A percentile compares a stretch with the other conserved stretches of the same genome.
Conservation (phyloP, 2,888 invertebrate species). For the Julus scanicus region DNA sequence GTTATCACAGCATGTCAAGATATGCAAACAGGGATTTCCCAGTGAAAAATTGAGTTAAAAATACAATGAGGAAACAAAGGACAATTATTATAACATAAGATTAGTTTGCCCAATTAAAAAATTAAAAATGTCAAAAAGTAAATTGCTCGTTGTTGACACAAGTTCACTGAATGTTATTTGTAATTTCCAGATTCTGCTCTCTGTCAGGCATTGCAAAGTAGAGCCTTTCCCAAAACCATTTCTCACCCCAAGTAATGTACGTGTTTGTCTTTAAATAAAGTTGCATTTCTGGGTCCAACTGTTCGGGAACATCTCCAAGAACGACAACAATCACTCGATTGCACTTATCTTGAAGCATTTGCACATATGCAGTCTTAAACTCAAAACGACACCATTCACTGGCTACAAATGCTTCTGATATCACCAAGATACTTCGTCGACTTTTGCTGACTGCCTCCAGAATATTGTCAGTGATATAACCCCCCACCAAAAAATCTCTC, state of each 20-base stretch:
- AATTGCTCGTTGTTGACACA: too few species aligned
- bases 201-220: slow-evolving; percentile 60
- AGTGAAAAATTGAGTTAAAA: too few species aligned
- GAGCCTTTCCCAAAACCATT: slow-evolving; percentile 62
- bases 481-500: slow-evolving; percentile 62
- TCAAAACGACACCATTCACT: slow-evolving; percentile 63
- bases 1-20: too few species aligned
- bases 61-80: too few species aligned
- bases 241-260: slow-evolving; percentile 61
- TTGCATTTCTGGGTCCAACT: slow-evolving; percentile 61
- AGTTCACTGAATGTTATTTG: too few species aligned
- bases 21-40: too few species aligned
- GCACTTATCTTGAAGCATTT: slow-evolving; percentile 61
- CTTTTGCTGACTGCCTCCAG: slow-evolving; percentile 61
- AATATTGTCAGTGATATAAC: slow-evolving; percentile 62
- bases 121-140: too few species aligned
- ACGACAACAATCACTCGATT: slow-evolving; percentile 62
- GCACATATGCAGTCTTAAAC: slow-evolving; percentile 61
- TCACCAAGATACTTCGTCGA: slow-evolving; percentile 61
- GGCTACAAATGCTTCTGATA: slow-evolving; percentile 60
- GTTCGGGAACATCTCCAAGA: slow-evolving; percentile 61
- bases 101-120: too few species aligned
- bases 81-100: too few species aligned
- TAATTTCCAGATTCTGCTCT: background rate
- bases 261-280: slow-evolving; percentile 62